Base-by-base conservation (phyloP, 2,113 vertebrate genomes). In the Misgurnus anguillicaudatus region DNA sequence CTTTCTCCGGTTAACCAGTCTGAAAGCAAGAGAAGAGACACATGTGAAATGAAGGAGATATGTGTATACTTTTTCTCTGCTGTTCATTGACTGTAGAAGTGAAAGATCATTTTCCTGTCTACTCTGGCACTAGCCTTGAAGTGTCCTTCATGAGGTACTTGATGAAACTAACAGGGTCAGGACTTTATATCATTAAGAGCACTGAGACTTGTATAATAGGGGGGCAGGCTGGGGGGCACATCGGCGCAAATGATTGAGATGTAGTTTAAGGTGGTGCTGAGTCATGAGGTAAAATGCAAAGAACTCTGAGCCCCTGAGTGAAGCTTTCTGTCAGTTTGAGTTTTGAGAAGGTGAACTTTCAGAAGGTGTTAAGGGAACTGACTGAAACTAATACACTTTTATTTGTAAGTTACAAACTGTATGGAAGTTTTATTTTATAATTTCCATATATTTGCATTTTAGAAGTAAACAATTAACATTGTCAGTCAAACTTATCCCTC, bases 141-240 rank as follows among this genome's bases (percentile, higher is more conserved):
- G 62, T 14, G 21, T 64, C 19, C 73, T 63, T 53, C 21, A 10
- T 21, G 45, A 21, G 8, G 58, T 81, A 24, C 19, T 69, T 13
- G 55, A 47, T 36, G 57, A 38, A 68, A 39, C 55, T 31, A 24
- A 69, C 17, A n/a, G 24, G 66, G 42, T 51, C 38, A 51, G 31
- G 16, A 21, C n/a, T 66, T 53, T 53, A 16, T 53, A 36, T 47
- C 62, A 74, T 74, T 80, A 74, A 42, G 48, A 57, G 14, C 24
- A 39, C 55, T 66, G 51, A 60, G 79, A 45, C 61, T 57, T 66
- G 17, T 74, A 53, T 66, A 68, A 47, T 45, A n/a, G 19, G 17
- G 41, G 21, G 47, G 31, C 48, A 31, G 19, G 63, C 65, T 9
- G 14, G 75, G 38, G 41, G 19, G 36, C 19, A n/a, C 57, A 51